Evolutionary conservation across 2,797 vertebrate species (phyloP).

Genomic region (Remorina albescens): DNA sequence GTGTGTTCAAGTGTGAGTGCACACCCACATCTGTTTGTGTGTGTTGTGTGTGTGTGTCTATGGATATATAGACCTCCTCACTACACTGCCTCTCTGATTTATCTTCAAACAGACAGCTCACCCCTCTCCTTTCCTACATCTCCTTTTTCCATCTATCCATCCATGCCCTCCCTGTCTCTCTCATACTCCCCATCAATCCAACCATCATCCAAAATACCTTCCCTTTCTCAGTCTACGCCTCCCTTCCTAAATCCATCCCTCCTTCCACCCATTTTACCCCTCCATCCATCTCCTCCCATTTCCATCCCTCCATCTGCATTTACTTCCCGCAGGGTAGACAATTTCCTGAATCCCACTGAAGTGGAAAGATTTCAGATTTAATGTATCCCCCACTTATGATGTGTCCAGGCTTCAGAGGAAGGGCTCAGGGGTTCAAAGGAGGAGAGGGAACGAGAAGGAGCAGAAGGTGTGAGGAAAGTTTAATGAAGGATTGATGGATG

Average conservation of each 20-base stretch:
- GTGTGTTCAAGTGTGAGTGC: constrained; percentile 53
- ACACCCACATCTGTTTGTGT: constrained; percentile 62
- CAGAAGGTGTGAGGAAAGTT: constrained; percentile 35
- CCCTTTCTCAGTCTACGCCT: constrained; percentile 40
- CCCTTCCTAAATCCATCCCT: constrained; percentile 41
- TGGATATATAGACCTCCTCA: constrained; percentile 69
- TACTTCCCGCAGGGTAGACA: constrained; percentile 69
- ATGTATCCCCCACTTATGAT: constrained; percentile 72
- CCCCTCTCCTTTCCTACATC: constrained; percentile 66
- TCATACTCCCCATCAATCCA: constrained; percentile 57
- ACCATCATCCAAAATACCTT: constrained; percentile 68
- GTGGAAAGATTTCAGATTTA: constrained; percentile 83
- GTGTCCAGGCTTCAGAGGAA: constrained; percentile 63
- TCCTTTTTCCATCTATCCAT: constrained; percentile 38
- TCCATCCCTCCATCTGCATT: constrained; percentile 71
- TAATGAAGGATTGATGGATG: constrained; percentile 17
- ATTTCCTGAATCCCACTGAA: constrained; percentile 80
- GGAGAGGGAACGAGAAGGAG: constrained; percentile 11
- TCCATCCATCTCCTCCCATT: constrained; percentile 43
- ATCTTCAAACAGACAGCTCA: constrained; percentile 80
- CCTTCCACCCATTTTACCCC: constrained; percentile 43
- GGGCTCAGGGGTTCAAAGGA: constrained; percentile 36
- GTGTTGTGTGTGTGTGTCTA: constrained; percentile 56
- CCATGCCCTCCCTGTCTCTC: constrained; percentile 43
- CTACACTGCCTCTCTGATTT: constrained; percentile 78